Conservation (phyloP, 2,797 vertebrate genomes). For the Halcyon leucocephala region DNA sequence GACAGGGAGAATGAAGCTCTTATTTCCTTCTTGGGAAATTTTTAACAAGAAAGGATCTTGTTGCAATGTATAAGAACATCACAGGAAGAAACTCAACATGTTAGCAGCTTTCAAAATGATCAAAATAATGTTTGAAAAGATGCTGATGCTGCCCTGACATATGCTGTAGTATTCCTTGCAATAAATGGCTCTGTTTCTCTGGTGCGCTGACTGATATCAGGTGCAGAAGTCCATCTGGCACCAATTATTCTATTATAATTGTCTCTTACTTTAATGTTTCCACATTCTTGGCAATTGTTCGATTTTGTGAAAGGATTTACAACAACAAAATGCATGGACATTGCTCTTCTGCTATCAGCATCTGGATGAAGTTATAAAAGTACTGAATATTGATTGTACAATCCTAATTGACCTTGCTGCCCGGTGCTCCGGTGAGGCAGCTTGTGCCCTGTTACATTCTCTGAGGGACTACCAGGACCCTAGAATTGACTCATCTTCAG, state of each 20-base stretch:
- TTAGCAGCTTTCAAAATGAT: not conserved
- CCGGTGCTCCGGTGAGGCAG: not conserved
- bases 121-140: not conserved
- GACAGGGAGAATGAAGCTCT: not conserved
- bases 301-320: constrained; percentile 15
- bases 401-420: not conserved
- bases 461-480: not conserved
- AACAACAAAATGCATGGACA: not conserved
- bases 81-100: not conserved
- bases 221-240: constrained; percentile 15
- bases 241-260: constrained; percentile 5
- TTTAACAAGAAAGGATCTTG: not conserved
- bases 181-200: not conserved
- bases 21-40: constrained; percentile 1
- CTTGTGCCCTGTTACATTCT: not conserved
- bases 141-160: not conserved
- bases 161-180: not conserved
- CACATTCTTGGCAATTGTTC: not conserved
- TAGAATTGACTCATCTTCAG: not conserved
- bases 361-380: constrained; percentile 8
- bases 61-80: not conserved
- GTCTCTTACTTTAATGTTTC: constrained; percentile 8
- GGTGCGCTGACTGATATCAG: not conserved
- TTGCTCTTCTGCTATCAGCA: not conserved
- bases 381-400: not conserved